Evolutionary conservation across 2,888 invertebrate species (phyloP).

Genomic region (Leptopilina syphax): DNA sequence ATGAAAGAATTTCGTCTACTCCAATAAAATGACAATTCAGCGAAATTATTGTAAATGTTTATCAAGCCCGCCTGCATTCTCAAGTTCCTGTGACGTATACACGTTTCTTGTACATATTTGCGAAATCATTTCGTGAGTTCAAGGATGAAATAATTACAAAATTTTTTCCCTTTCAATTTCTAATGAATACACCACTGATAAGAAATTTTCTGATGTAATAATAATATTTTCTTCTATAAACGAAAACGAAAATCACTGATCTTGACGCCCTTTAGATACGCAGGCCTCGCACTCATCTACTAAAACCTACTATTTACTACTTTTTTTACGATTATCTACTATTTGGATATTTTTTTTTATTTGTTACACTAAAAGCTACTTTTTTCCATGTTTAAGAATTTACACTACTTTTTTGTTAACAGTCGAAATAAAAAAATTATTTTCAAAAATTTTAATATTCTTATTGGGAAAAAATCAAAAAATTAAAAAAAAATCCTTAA

Average conservation of each 20-base stretch:
- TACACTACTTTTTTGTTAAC: too few relatives aligned
- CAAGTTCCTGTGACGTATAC: slow-evolving; percentile 21
- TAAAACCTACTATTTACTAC: too few relatives aligned
- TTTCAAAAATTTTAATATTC: too few relatives aligned
- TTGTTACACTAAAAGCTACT: too few relatives aligned
- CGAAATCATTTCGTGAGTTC: slow-evolving; percentile 34
- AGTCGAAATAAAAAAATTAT: too few relatives aligned
- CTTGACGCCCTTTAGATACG: too few relatives aligned
- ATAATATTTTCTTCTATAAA: background rate
- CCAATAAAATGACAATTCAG: slow-evolving; percentile 4
- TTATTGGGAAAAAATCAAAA: too few relatives aligned
- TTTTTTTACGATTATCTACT: too few relatives aligned
- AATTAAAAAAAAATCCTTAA: too few relatives aligned
- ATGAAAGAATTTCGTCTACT: background rate
- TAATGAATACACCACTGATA: slow-evolving; percentile 1
- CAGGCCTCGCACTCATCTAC: too few relatives aligned
- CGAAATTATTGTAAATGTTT: slow-evolving; percentile 9
- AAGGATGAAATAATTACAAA: background rate
- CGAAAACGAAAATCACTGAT: background rate
- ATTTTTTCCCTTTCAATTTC: background rate
- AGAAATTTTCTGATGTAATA: background rate
- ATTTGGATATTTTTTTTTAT: too few relatives aligned
- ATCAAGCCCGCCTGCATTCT: slow-evolving; percentile 13
- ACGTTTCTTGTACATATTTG: slow-evolving; percentile 10
- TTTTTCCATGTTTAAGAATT: too few relatives aligned